Percentiles rank a stretch among this genome's conserved stretches.
Evolutionary conservation across 2,888 invertebrate genomes (phyloP).

Genomic region (Dasysyrphus tricinctus): DNA sequence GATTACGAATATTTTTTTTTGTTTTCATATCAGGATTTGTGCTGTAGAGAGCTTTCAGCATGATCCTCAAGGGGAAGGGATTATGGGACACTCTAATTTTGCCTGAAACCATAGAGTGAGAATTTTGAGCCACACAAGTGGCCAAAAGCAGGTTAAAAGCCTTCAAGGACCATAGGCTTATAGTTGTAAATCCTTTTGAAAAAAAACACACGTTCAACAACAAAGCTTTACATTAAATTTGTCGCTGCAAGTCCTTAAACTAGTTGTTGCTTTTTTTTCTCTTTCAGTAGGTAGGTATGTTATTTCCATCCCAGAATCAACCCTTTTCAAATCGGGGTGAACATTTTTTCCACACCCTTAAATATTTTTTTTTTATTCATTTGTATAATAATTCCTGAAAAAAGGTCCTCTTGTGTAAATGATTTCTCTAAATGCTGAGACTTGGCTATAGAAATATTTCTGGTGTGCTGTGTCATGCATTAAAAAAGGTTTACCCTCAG

Average conservation of each 20-base stretch:
- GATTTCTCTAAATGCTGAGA: conserved; percentile 26
- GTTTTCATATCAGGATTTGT: neutral
- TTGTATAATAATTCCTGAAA: conserved; percentile 14
- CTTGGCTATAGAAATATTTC: conserved; percentile 19
- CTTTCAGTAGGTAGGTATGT: neutral
- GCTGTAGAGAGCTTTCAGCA: neutral
- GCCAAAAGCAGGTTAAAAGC: neutral
- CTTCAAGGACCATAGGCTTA: neutral
- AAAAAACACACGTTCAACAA: conserved; percentile 10
- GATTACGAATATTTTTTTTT: conserved; percentile 11
- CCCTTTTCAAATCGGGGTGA: conserved; percentile 16
- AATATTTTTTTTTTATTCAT: conserved; percentile 3
- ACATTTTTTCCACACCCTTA: conserved; percentile 6
- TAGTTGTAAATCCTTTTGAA: neutral
- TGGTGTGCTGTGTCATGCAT: conserved; percentile 32
- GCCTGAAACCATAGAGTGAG: neutral
- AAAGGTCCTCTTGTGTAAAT: conserved; percentile 12
- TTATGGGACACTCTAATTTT: neutral
- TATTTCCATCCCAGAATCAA: neutral
- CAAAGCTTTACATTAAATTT: conserved; percentile 5
- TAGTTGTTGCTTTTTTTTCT: neutral
- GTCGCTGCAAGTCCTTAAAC: conserved; percentile 2
- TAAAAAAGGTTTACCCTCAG: conserved; percentile 25
- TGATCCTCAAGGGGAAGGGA: neutral
- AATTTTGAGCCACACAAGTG: neutral